Evolutionary conservation across 2,888 invertebrate genomes (phyloP).

Genomic region (Cabera pusaria): DNA sequence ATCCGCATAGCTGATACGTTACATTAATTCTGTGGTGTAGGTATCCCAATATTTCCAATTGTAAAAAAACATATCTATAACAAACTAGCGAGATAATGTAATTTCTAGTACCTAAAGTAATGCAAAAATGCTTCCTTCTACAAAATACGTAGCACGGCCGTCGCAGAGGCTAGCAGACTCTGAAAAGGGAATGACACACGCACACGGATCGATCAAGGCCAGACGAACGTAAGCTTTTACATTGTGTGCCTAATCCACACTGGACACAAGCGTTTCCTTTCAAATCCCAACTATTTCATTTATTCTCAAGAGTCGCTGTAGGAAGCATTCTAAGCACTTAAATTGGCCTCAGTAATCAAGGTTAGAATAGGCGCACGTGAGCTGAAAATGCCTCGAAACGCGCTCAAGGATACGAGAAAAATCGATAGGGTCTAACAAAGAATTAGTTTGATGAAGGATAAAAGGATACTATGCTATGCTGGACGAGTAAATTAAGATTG

Average conservation of each 20-base stretch:
- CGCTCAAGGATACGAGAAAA: constrained; percentile 41
- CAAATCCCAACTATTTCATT: constrained; percentile 22
- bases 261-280: constrained; percentile 28
- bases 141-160: constrained; percentile 44
- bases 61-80: no score
- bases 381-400: constrained; percentile 25
- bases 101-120: no score
- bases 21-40: no score
- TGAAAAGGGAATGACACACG: constrained; percentile 60
- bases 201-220: constrained; percentile 73
- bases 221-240: constrained; percentile 40
- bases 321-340: constrained; percentile 24
- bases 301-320: constrained; percentile 7
- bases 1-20: no score
- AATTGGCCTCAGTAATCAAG: constrained; percentile 31
- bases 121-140: no score
- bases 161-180: constrained; percentile 40
- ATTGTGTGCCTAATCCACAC: constrained; percentile 7
- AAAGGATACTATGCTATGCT: constrained; percentile 36
- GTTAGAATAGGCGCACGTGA: constrained; percentile 37
- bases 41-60: no score
- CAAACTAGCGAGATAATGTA: no score
- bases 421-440: constrained; percentile 39
- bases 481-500: constrained; percentile 39
- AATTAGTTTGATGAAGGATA: constrained; percentile 36